Evolutionary conservation across 2,797 vertebrate genomes (phyloP).

Genomic region (Graptemys geographica): DNA sequence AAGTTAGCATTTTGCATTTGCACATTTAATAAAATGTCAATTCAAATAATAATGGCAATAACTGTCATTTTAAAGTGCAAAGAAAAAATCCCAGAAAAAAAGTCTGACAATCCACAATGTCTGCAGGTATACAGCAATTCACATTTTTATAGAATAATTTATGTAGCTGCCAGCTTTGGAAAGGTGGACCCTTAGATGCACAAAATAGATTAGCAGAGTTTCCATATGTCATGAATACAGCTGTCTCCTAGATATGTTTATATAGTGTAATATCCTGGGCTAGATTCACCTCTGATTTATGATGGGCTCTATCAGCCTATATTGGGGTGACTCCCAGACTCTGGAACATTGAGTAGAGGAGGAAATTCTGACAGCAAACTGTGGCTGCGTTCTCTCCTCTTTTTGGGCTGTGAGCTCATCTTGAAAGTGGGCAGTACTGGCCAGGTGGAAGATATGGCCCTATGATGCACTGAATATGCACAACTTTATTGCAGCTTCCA

Average conservation of each 20-base stretch:
- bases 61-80: not conserved
- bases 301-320: not conserved
- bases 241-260: not conserved
- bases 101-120: not conserved
- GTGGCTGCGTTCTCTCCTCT: fast-evolving
- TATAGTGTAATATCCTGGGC: not conserved
- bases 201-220: fast-evolving
- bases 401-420: too few species aligned
- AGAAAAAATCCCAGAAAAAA: not conserved
- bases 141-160: fast-evolving
- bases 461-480: fast-evolving
- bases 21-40: not conserved
- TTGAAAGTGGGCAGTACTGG: not conserved
- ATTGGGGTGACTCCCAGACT: fast-evolving
- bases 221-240: not conserved
- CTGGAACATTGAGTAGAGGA: fast-evolving
- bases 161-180: not conserved
- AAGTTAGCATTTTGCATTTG: not conserved
- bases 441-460: fast-evolving
- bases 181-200: not conserved
- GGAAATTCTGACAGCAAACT: not conserved
- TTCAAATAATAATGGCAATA: fast-evolving
- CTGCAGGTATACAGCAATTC: not conserved
- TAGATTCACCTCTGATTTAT: not conserved
- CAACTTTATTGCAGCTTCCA: not conserved